Conservation (phyloP, 2,113 vertebrate species). For the Anarrhichthys ocellatus region DNA sequence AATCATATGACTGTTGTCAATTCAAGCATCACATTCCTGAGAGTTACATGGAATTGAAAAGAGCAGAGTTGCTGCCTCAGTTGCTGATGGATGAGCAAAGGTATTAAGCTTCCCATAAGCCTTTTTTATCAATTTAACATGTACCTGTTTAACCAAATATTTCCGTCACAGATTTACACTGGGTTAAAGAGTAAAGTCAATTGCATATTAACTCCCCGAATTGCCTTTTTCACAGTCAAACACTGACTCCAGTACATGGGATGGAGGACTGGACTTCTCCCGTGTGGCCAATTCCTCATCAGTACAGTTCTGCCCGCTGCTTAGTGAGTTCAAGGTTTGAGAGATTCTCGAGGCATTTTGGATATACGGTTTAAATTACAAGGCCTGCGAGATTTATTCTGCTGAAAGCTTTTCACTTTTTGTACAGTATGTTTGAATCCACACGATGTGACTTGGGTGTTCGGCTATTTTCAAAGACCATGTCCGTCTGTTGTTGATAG, state of each 20-base stretch:
- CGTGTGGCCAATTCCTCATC: conserved; percentile 11
- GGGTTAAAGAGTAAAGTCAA: conserved; percentile 37
- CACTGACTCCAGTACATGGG: neutral
- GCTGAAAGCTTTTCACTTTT: conserved; percentile 1
- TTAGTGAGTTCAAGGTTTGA: conserved; percentile 11
- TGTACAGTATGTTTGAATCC: neutral
- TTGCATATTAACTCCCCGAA: conserved; percentile 37
- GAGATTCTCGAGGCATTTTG: neutral
- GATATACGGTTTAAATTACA: neutral
- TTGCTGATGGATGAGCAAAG: conserved; percentile 38
- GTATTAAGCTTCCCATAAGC: conserved; percentile 44
- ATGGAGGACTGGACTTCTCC: conserved; percentile 20
- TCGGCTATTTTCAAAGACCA: neutral
- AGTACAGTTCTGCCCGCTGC: neutral
- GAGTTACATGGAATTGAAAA: conserved; percentile 38
- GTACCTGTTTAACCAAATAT: conserved; percentile 33
- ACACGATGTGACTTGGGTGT: neutral
- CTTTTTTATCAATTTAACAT: conserved; percentile 46
- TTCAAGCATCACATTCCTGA: conserved; percentile 13
- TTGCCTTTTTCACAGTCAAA: conserved; percentile 29
- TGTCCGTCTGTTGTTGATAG: conserved; percentile 9
- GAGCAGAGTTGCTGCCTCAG: conserved; percentile 31
- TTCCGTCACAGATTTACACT: conserved; percentile 43
- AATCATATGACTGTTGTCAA: conserved; percentile 21
- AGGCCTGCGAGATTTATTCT: neutral